Conservation (phyloP, 2,113 vertebrate genomes). For the Phoenicopterus ruber region DNA sequence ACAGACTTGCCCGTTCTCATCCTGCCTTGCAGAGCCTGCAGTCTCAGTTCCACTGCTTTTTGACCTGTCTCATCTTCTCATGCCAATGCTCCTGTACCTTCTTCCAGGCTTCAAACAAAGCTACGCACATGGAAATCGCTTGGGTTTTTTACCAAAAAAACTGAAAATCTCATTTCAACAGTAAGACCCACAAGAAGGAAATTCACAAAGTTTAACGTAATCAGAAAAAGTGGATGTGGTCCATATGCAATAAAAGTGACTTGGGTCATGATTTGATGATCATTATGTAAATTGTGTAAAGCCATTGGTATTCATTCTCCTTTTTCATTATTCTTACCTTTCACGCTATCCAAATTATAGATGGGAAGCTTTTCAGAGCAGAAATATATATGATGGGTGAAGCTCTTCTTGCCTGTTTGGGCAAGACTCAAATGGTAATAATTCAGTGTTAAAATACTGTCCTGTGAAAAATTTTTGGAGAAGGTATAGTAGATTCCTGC, state of each 20-base stretch:
- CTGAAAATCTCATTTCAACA: neutral
- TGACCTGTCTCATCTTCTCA: neutral
- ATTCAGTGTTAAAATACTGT: neutral
- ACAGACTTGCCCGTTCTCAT: neutral
- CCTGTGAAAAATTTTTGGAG: neutral
- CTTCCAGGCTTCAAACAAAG: neutral
- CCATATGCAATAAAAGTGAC: neutral
- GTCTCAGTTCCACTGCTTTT: neutral
- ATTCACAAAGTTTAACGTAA: neutral
- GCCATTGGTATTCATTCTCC: neutral
- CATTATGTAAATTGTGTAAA: neutral
- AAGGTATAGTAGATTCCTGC: neutral
- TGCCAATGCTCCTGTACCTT: neutral
- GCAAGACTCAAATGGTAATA: neutral
- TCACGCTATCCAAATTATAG: neutral
- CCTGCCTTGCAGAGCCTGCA: neutral
- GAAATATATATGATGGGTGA: neutral
- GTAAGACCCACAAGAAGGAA: neutral
- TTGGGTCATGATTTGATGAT: neutral
- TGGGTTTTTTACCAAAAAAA: neutral
- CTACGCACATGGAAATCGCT: accelerated
- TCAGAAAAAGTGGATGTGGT: neutral
- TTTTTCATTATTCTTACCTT: neutral
- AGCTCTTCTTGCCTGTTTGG: neutral
- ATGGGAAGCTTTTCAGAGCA: neutral